Conservation (phyloP, 30 jellyfish, hydroid and myxozoan species). For the Pelagia noctiluca region DNA sequence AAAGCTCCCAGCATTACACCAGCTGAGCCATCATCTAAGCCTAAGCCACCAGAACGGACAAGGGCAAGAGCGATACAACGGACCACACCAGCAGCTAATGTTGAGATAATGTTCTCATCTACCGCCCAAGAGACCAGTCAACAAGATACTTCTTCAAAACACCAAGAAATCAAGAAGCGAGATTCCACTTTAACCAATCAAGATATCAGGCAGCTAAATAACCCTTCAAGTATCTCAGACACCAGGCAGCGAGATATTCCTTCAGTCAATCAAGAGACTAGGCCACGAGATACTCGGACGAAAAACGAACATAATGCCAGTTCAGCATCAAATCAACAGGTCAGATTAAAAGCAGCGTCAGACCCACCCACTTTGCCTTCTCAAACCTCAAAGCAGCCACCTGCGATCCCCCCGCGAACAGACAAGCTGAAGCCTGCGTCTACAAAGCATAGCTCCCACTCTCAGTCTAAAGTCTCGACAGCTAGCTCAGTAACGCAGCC, state of each 20-base stretch:
- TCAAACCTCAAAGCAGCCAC: slow-evolving; percentile 17
- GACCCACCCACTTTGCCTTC: slow-evolving; percentile 32
- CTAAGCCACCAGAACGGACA: slow-evolving; percentile 32
- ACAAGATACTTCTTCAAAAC: no score
- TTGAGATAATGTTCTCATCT: no score
- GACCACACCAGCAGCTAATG: slow-evolving; percentile 1
- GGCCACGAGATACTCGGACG: slow-evolving; percentile 27
- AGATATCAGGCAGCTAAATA: no score
- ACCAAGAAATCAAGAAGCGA: no score
- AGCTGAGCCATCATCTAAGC: slow-evolving; percentile 38
- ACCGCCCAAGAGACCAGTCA: no score
- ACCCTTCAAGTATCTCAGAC: no score
- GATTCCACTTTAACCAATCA: no score
- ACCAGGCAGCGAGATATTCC: no score
- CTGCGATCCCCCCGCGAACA: slow-evolving; percentile 61
- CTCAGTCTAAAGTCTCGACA: not conserved
- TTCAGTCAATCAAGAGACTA: not conserved
- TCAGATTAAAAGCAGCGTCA: slow-evolving; percentile 29
- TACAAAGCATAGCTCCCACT: not conserved
- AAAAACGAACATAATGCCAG: no score
- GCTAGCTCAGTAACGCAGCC: not conserved
- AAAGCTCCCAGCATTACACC: not conserved
- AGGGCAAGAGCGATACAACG: slow-evolving; percentile 45
- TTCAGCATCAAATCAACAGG: no score
- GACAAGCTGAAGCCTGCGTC: slow-evolving; percentile 34